Evolutionary conservation across 2,888 invertebrate species (phyloP), one percentile per base, ranked within the genome.

Genomic region (Acleris literana): DNA sequence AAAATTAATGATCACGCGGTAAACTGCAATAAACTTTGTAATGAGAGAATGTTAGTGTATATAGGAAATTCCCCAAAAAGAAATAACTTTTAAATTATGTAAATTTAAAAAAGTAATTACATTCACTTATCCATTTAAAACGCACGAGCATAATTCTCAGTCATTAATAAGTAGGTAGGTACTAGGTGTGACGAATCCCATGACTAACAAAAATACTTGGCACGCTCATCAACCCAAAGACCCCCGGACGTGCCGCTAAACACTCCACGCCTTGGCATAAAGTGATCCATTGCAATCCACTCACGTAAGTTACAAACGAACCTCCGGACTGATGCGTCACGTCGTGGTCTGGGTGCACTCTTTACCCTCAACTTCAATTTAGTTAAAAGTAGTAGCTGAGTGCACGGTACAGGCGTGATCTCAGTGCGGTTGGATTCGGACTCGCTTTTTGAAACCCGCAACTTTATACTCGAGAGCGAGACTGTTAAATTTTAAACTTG

Each of bases 361-460:
- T 83, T 86, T 86, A 81, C 80, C 80, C 82, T 76, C 86, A 85
- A 87, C 86, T 90, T 87, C 88, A 91, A 92, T 92, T 90, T 90
- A 86, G 86, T 90, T 90, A 89, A 91, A 88, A 90, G 90, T 91
- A 82, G 82, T 79, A 79, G 81, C 83, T 81, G 83, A 87, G 87
- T 85, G 83, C 83, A 69, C 68, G 69, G 72, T 71, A 71, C 73
- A 79, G 78, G 79, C 84, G 83, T 83, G 86, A 83, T 85, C 84
- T 80, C 83, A 83, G 85, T 86, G 74, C 71, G 70, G 71, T 71
- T 71, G 78, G 79, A 83, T 85, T 83, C 73, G 79, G 82, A 77
- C 76, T 79, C 73, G 75, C 77, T 81, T 75, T 76, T 72, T 74
- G 69, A 73, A 77, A 76, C 63, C 65, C 68, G 53, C 71, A 75